Conservation (phyloP, 2,888 invertebrate genomes). For the Ceraclea dissimilis region DNA sequence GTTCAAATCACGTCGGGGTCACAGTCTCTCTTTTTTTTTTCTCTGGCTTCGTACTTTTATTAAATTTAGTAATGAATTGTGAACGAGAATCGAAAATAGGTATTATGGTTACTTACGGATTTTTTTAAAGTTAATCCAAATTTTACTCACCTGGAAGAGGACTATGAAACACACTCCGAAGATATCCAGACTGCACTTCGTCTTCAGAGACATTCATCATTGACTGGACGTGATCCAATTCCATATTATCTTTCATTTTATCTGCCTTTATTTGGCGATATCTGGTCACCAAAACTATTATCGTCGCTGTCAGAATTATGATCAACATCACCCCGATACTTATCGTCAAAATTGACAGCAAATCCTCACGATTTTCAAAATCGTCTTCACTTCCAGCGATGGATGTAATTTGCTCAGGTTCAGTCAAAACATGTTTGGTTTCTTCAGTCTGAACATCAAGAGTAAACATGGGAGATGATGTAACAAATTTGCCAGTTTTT, state of each 20-base stretch:
- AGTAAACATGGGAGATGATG: slow-evolving; percentile 12
- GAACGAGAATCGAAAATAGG: too few species aligned
- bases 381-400: slow-evolving; percentile 43
- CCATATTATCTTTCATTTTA: slow-evolving; percentile 22
- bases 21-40: slow-evolving; percentile 29
- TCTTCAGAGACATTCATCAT: slow-evolving; percentile 45
- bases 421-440: slow-evolving; percentile 49
- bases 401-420: slow-evolving; percentile 48
- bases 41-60: not conserved
- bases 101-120: too few species aligned
- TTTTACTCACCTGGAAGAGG: slow-evolving; percentile 46
- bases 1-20: slow-evolving; percentile 97
- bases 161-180: slow-evolving; percentile 50
- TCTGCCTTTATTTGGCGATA: slow-evolving; percentile 34
- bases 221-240: slow-evolving; percentile 35
- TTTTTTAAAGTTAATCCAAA: too few species aligned
- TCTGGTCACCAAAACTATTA: slow-evolving; percentile 45
- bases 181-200: slow-evolving; percentile 45
- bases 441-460: slow-evolving; percentile 34
- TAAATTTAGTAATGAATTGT: not conserved
- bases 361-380: slow-evolving; percentile 36
- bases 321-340: slow-evolving; percentile 48
- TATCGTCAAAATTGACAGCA: slow-evolving; percentile 46
- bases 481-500: not conserved
- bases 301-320: slow-evolving; percentile 43